Percentiles rank a stretch among this genome's conserved stretches.
phyloP scores from a whole-genome alignment of 2,797 vertebrate species.

The Coregonus ussuriensis region DNA sequence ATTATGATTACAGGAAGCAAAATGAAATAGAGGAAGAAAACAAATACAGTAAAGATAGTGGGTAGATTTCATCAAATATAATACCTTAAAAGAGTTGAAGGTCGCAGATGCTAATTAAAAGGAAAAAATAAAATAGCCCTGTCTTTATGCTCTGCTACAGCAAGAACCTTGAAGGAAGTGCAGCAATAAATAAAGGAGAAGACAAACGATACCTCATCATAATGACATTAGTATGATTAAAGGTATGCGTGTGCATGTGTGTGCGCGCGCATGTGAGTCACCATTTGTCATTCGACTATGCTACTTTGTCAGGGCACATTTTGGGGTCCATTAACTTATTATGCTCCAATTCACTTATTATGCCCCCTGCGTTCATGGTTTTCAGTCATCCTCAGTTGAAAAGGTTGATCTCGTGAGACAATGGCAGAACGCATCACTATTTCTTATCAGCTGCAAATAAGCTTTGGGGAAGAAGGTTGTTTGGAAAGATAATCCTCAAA shows the following conservation, averaged over 20 bases:
- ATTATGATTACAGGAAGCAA: conserved; percentile 64
- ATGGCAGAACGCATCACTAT: conserved; percentile 2
- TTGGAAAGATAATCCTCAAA: conserved; percentile 13
- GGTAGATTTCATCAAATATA: background rate
- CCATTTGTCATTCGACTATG: conserved; percentile 34
- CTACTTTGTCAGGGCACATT: conserved; percentile 48
- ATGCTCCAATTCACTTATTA: background rate
- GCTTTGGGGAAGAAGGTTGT: conserved; percentile 25
- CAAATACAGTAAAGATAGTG: conserved; percentile 21
- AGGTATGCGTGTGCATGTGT: background rate
- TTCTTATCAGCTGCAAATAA: conserved; percentile 31
- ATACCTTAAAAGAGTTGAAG: conserved; percentile 27
- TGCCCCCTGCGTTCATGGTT: background rate
- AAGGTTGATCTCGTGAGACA: conserved; percentile 13
- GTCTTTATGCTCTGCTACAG: conserved; percentile 34
- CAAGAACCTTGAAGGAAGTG: conserved; percentile 26
- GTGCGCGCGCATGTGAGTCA: background rate
- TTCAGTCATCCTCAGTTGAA: background rate
- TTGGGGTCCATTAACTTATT: conserved; percentile 39
- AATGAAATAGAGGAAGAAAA: conserved; percentile 45
- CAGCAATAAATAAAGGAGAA: no score
- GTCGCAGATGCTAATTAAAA: conserved; percentile 62
- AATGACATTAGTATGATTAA: no score
- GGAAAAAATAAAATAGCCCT: conserved; percentile 19
- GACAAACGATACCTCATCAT: no score